phyloP scores from a whole-genome alignment of 1,140 invertebrate species.

The Vanessa tameamea region DNA sequence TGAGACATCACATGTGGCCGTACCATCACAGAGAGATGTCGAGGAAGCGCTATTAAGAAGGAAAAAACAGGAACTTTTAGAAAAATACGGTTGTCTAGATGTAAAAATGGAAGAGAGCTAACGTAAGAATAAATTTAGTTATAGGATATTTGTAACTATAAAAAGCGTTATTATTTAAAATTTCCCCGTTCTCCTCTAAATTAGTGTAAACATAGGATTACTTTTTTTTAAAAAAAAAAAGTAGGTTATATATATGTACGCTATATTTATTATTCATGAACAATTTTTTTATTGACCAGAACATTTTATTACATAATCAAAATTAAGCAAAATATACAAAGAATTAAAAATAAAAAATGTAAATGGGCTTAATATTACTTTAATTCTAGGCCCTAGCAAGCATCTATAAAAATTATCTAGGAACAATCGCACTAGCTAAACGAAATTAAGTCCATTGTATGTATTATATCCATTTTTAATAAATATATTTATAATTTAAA shows the following conservation, averaged over 20 bases:
- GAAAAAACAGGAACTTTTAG: slow-evolving; percentile 94
- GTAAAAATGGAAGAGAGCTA: slow-evolving; percentile 71
- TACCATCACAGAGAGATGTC: slow-evolving; percentile 93
- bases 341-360: slow-evolving; percentile 33
- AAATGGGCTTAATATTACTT: slow-evolving; percentile 22
- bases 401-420: slow-evolving; percentile 40
- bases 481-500: neutral
- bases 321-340: slow-evolving; percentile 70
- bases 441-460: neutral
- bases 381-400: slow-evolving; percentile 41
- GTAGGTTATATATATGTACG: slow-evolving; percentile 42
- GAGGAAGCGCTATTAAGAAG: slow-evolving; percentile 92
- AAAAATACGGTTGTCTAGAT: slow-evolving; percentile 84
- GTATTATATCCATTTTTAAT: neutral
- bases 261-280: slow-evolving; percentile 60
- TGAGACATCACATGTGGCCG: slow-evolving; percentile 91
- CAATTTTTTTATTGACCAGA: slow-evolving; percentile 51
- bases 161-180: slow-evolving; percentile 30
- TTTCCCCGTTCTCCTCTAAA: neutral
- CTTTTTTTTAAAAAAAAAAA: slow-evolving; percentile 12
- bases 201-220: neutral
- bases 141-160: slow-evolving; percentile 31
- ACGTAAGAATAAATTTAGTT: slow-evolving; percentile 39
- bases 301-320: slow-evolving; percentile 26
- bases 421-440: slow-evolving; percentile 41